Evolutionary conservation across 2,888 invertebrate genomes (phyloP).

Genomic region (Keiferia lycopersicella): DNA sequence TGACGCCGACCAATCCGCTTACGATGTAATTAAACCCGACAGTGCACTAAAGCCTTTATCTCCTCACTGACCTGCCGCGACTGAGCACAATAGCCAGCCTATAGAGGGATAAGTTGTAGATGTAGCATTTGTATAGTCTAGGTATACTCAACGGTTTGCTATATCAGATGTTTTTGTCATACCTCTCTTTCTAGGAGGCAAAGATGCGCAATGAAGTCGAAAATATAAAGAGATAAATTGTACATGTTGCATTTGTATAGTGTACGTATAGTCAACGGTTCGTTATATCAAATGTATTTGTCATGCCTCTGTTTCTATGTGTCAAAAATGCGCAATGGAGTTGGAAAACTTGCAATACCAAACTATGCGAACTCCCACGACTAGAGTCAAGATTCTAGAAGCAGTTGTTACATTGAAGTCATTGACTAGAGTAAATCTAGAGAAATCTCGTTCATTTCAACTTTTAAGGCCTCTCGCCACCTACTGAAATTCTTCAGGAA

Average conservation of each 20-base stretch:
- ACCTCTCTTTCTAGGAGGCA: neutral
- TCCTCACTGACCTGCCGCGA: constrained; percentile 67
- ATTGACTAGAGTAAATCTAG: neutral
- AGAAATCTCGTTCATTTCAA: neutral
- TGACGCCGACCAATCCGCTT: constrained; percentile 7
- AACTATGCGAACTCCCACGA: too few relatives aligned
- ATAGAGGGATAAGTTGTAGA: neutral
- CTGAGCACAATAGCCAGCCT: neutral
- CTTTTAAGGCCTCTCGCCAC: neutral
- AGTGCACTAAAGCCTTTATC: constrained; percentile 61
- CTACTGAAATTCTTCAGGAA: neutral
- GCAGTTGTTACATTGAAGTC: too few relatives aligned
- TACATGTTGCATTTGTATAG: neutral
- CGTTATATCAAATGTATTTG: neutral
- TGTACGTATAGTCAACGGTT: neutral
- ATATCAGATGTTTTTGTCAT: neutral
- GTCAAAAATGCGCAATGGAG: neutral
- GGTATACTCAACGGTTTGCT: neutral
- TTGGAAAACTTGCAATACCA: too few relatives aligned
- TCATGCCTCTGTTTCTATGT: neutral
- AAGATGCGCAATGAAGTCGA: neutral
- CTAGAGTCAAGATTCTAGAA: too few relatives aligned
- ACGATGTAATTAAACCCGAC: constrained; percentile 14
- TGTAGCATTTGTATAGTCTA: neutral
- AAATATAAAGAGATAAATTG: neutral